Percentiles rank a stretch among this genome's conserved stretches.
Conservation (phyloP, 2,113 vertebrate species). For the Eupsittula cactorum region DNA sequence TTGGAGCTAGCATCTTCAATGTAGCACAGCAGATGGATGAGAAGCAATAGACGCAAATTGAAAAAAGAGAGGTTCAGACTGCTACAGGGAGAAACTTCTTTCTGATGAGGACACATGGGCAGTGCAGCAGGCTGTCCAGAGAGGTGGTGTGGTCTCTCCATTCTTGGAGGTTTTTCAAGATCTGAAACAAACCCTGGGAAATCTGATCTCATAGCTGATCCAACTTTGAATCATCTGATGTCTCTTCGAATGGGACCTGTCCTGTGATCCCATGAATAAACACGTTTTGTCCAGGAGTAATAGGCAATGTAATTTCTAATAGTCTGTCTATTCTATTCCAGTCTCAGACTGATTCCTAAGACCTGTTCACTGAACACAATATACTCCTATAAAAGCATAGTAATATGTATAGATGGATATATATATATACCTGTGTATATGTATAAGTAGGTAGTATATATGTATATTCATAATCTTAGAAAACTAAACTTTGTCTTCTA, state of each 20-base stretch:
- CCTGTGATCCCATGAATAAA: not conserved
- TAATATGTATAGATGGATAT: not conserved
- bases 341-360: not conserved
- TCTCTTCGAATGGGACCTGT: not conserved
- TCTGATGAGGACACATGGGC: not conserved
- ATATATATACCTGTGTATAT: not conserved
- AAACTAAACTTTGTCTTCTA: not conserved
- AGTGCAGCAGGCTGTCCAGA: not conserved
- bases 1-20: not conserved
- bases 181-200: not conserved
- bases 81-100: not conserved
- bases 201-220: not conserved
- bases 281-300: not conserved
- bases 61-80: not conserved
- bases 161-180: not conserved
- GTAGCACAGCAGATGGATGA: not conserved
- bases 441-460: not conserved
- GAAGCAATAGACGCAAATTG: not conserved
- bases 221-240: not conserved
- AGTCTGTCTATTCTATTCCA: not conserved
- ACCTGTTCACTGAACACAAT: not conserved
- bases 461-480: not conserved
- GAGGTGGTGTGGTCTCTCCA: not conserved
- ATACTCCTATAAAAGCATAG: not conserved
- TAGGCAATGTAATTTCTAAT: not conserved